A percentile compares a stretch with the other conserved stretches of the same genome.
phyloP scores from a whole-genome alignment of 2,113 vertebrate species.

The Enhydra lutris region DNA sequence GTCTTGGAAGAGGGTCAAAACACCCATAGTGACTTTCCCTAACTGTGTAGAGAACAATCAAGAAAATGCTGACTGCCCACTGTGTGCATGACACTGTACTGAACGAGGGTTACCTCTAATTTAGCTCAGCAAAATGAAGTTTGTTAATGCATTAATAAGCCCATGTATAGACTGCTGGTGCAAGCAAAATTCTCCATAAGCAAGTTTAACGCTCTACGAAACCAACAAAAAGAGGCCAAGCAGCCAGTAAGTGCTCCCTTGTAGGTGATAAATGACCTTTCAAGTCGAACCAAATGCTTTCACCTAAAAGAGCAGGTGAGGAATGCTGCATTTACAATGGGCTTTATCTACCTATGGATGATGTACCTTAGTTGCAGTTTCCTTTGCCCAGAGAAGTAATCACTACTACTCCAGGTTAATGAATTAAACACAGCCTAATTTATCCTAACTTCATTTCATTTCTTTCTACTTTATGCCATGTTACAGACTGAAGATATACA shows the following conservation, averaged over 20 bases:
- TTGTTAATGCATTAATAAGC: conserved; percentile 57
- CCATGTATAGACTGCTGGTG: conserved; percentile 19
- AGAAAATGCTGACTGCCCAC: conserved; percentile 60
- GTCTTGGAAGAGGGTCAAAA: conserved; percentile 2
- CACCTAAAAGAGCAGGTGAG: conserved; percentile 47
- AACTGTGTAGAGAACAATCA: conserved; percentile 16
- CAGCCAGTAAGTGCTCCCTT: conserved; percentile 16
- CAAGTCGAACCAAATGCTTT: conserved; percentile 37
- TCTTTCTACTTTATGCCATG: background rate
- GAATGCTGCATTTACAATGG: background rate
- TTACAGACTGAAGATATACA: background rate
- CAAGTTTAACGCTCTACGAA: conserved; percentile 60
- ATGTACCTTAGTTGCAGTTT: conserved; percentile 20
- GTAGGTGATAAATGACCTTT: conserved; percentile 65
- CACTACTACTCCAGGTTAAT: background rate
- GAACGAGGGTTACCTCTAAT: background rate
- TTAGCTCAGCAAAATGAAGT: conserved; percentile 63
- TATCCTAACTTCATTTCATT: conserved; percentile 17
- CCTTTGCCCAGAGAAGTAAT: conserved; percentile 18
- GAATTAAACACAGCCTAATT: background rate
- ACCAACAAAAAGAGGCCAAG: conserved; percentile 26
- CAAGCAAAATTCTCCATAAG: conserved; percentile 62
- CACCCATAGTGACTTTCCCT: background rate
- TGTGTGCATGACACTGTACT: background rate
- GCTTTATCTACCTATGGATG: background rate